A percentile compares a stretch with the other conserved stretches of the same genome.
These are phyloP conservation scores for Steinernema feltiae DNA, from an alignment of 1,140 invertebrate genomes.

Conservation along the genomic window DNA sequence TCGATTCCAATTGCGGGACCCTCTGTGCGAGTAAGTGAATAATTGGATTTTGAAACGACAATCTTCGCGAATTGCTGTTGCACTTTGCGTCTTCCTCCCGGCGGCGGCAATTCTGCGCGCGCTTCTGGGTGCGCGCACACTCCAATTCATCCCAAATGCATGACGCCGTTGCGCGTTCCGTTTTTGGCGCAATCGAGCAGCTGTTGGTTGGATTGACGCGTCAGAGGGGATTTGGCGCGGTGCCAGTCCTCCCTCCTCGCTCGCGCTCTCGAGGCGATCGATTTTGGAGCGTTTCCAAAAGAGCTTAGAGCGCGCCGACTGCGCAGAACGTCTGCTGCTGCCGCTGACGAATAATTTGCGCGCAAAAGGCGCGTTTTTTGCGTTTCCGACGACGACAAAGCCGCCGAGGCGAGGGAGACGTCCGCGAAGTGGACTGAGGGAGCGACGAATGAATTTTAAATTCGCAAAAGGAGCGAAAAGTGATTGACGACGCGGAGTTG, in stretches of 20 bases:
- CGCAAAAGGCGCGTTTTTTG: too few species aligned
- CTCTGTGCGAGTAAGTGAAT: background rate
- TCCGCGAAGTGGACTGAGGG: background rate
- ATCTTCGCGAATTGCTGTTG: background rate
- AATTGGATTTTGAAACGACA: background rate
- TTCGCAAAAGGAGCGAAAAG: too few species aligned
- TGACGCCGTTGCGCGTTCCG: slow-evolving; percentile 5
- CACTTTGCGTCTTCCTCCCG: background rate
- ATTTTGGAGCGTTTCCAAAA: background rate
- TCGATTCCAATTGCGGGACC: background rate
- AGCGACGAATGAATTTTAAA: slow-evolving; percentile 12
- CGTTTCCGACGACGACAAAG: background rate
- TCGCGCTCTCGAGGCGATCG: too few species aligned
- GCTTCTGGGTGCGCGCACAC: background rate
- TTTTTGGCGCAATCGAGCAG: slow-evolving; percentile 3
- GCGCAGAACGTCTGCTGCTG: background rate
- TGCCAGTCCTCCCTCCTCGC: background rate
- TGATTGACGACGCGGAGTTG: too few species aligned
- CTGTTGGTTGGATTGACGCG: background rate
- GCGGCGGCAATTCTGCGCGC: background rate
- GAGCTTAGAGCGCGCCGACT: background rate
- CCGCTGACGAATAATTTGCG: background rate
- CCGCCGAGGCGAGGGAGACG: background rate
- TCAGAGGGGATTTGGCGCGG: background rate
- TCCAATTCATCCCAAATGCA: background rate